Conservation (phyloP, 2,113 vertebrate species). For the Pyrgilauda ruficollis region DNA sequence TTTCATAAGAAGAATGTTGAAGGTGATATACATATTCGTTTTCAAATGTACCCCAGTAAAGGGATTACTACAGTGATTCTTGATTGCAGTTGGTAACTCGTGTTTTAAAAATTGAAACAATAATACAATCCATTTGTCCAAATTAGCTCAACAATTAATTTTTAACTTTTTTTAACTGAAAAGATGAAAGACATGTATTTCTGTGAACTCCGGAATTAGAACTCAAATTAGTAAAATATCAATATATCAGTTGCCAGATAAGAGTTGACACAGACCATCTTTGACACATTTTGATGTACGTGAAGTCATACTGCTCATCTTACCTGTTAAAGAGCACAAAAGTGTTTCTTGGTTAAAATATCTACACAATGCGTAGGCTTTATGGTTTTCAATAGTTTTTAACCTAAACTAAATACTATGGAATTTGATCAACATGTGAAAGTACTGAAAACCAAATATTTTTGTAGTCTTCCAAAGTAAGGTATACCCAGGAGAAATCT, state of each 20-base stretch:
- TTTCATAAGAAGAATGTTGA: constrained; percentile 15
- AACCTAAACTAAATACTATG: background rate
- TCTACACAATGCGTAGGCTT: background rate
- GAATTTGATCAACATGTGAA: background rate
- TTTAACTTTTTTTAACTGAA: background rate
- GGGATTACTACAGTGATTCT: background rate
- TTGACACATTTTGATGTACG: background rate
- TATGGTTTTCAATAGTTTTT: background rate
- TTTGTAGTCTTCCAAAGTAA: background rate
- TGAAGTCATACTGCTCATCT: background rate
- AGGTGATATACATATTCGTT: background rate
- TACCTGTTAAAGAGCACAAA: background rate
- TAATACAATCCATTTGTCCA: background rate
- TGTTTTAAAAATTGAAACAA: background rate
- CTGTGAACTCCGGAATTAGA: background rate
- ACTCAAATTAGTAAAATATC: background rate
- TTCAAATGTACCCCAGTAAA: background rate
- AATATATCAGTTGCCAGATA: background rate
- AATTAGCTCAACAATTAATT: background rate
- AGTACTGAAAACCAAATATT: background rate
- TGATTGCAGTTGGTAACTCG: background rate
- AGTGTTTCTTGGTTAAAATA: background rate
- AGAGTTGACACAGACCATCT: background rate
- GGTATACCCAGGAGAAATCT: background rate
- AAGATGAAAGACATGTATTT: background rate